phyloP scores from a whole-genome alignment of 2,113 vertebrate species.

The Limanda limanda region DNA sequence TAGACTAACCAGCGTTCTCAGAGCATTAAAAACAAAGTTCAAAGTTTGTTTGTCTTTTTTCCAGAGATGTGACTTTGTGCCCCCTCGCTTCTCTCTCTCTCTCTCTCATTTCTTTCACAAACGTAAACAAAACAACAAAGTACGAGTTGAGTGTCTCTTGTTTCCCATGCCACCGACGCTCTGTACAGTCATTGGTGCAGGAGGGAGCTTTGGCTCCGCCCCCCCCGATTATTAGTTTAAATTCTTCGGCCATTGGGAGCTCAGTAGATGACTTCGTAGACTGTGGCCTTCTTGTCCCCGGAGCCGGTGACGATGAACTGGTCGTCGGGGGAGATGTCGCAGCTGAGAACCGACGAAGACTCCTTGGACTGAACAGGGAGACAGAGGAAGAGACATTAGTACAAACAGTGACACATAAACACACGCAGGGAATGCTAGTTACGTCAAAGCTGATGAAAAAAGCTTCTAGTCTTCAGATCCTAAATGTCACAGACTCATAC shows the following conservation, averaged over 20 bases:
- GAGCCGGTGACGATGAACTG: conserved; percentile 98
- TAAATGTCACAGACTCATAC: background rate
- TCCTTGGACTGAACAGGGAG: conserved; percentile 89
- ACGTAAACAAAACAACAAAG: conserved; percentile 78
- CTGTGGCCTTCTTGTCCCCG: conserved; percentile 97
- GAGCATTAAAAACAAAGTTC: conserved; percentile 77
- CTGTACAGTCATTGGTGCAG: conserved; percentile 76
- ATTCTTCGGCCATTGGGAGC: conserved; percentile 39
- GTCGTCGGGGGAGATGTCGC: conserved; percentile 95
- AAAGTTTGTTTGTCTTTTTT: conserved; percentile 52
- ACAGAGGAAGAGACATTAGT: conserved; percentile 2
- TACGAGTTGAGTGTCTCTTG: conserved; percentile 59
- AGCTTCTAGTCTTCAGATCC: background rate
- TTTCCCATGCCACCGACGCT: conserved; percentile 55
- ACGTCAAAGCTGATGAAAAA: too few relatives aligned
- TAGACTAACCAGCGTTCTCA: conserved; percentile 79
- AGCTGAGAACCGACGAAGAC: conserved; percentile 96
- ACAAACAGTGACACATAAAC: background rate
- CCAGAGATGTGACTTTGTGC: conserved; percentile 76
- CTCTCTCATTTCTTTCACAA: conserved; percentile 62
- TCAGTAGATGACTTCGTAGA: conserved; percentile 99
- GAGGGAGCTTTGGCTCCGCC: conserved; percentile 28
- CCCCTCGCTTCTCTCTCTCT: conserved; percentile 44
- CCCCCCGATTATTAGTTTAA: conserved; percentile 40
- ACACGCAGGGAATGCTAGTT: too few relatives aligned